Evolutionary conservation across 2,797 vertebrate genomes (phyloP).

Genomic region (Gymnocypris eckloni): DNA sequence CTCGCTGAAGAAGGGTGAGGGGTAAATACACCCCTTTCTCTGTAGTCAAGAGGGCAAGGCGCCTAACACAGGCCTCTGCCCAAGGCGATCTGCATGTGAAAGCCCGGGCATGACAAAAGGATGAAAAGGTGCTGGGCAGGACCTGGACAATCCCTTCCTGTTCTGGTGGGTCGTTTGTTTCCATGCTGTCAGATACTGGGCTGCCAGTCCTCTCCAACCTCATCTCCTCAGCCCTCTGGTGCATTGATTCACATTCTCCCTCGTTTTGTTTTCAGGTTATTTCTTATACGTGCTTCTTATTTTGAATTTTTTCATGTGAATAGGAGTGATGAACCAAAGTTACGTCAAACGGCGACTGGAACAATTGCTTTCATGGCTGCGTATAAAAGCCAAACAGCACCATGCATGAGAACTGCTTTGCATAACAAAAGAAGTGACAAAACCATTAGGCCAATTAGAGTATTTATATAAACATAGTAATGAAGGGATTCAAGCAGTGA

Average conservation of each 20-base stretch:
- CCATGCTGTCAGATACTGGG: constrained; percentile 74
- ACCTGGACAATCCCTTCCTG: constrained; percentile 80
- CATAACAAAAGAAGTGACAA: constrained; percentile 65
- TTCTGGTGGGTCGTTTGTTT: constrained; percentile 82
- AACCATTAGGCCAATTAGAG: constrained; percentile 70
- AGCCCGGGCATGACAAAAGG: constrained; percentile 76
- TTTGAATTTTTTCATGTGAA: constrained; percentile 54
- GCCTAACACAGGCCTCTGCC: constrained; percentile 71
- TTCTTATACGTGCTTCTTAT: constrained; percentile 54
- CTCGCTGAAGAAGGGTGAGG: constrained; percentile 64
- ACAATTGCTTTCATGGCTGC: constrained; percentile 56
- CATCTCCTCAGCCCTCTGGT: constrained; percentile 48
- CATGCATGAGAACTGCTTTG: constrained; percentile 62
- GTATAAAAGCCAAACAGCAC: constrained; percentile 58
- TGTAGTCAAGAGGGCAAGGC: constrained; percentile 56
- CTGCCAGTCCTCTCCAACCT: constrained; percentile 57
- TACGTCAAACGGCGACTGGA: constrained; percentile 63
- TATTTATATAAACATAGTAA: constrained; percentile 64
- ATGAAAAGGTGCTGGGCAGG: constrained; percentile 83
- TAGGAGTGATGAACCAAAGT: constrained; percentile 59
- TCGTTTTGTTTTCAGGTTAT: constrained; percentile 62
- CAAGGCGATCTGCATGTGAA: constrained; percentile 87
- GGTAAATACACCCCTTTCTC: constrained; percentile 81
- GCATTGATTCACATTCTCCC: constrained; percentile 73
- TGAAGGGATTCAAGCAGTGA: constrained; percentile 58